Evolutionary conservation across 2,888 invertebrate genomes (phyloP), one percentile per base, ranked within the genome.

Genomic region (Eubasilissa splendida): DNA sequence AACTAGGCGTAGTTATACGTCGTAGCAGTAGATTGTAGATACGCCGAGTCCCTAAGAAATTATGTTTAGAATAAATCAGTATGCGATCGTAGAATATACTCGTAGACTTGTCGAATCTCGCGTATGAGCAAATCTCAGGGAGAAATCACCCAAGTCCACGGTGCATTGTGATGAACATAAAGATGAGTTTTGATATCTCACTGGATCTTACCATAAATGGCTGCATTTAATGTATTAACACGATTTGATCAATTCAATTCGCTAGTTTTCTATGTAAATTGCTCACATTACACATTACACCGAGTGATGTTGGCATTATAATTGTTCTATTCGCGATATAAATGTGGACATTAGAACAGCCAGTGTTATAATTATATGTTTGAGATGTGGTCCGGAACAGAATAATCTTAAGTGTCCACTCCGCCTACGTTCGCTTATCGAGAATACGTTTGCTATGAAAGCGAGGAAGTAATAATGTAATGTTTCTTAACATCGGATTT

Each of bases 251-350:
- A 68, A 10, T 14, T 52, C 11, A 52, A 68, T 52, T n/a, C 52
- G 68, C 68, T n/a, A 50, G 33, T 52, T 52, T 68, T 50, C 14
- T 68, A 68, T 52, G 68, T 68, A 68, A 68, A 68, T 68, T 14
- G 42, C 42, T 66, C n/a, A 50, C 50, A 50, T 66, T 50, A 50
- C n/a, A 66, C 7, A 71, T 71, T 76, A 76, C 59, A 71, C 59
- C 76, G 68, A 80, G 42, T 31, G 53, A 59, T 63, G 76, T 63
- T 77, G 77, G 77, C 70, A 77, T 73, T 56, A 80, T 77, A 80
- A 80, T 80, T 54, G 80, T 80, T 71, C 74, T 77, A 56, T 70
- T 60, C 77, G 60, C 33, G 56, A 31, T 71, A 71, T 71, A 54
- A 54, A 11, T 33, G 22, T n/a, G 71, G 31, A 71, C 54, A 56